Evolutionary conservation across 2,888 invertebrate species (phyloP).

Genomic region (Eupithecia vulgata): DNA sequence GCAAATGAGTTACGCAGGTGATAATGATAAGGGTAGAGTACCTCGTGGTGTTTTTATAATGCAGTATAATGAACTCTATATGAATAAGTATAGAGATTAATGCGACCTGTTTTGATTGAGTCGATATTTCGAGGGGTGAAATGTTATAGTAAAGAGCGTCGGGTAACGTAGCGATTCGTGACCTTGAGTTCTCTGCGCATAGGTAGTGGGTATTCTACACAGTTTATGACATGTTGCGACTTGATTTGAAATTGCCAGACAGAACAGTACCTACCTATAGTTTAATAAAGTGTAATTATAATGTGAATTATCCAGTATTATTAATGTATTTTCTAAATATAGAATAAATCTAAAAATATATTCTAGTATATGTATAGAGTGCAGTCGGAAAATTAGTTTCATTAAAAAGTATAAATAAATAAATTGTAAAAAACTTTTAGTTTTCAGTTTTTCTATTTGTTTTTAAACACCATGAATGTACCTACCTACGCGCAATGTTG

Average conservation of each 20-base stretch:
- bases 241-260: slow-evolving; percentile 28
- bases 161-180: slow-evolving; percentile 25
- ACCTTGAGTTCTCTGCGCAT: slow-evolving; percentile 64
- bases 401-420: no score
- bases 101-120: neutral
- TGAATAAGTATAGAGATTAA: neutral
- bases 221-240: slow-evolving; percentile 39
- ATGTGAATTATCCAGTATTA: no score
- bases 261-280: neutral
- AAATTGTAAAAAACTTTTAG: no score
- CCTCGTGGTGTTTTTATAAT: neutral
- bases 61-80: neutral
- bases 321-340: no score
- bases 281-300: no score
- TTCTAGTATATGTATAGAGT: no score
- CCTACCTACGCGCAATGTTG: no score
- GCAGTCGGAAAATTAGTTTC: no score
- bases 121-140: slow-evolving; percentile 14
- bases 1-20: neutral
- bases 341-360: no score
- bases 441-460: no score
- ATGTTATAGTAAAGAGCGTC: slow-evolving; percentile 4
- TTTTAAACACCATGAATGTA: no score
- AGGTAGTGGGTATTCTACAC: neutral
- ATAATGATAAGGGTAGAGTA: neutral